Evolutionary conservation across 2,888 invertebrate species (phyloP), one percentile per base, ranked within the genome.

Genomic region (Ganaspis brasiliensis): DNA sequence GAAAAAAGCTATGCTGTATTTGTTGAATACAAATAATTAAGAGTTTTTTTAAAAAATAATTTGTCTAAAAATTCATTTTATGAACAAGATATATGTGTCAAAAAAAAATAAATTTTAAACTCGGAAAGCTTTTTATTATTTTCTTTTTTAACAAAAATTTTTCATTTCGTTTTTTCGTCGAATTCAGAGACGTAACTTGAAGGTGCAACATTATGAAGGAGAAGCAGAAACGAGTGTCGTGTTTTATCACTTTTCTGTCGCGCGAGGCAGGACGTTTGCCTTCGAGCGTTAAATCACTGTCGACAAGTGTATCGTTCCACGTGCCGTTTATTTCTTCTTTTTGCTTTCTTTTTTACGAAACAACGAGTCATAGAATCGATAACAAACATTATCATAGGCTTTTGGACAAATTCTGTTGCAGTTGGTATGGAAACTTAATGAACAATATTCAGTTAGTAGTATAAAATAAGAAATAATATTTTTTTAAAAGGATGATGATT

Each of bases 231-330:
- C 24, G 67, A 67, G 67, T 10, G 24, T 45, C 40, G 45, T 40
- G 45, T 67, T 67, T 67, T 67, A 67, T 67, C 67, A 67, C 45
- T 45, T 67, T 67, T 8, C 26, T 24, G 45, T 24, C 67, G 45
- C 40, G 67, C 45, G 67, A n/a, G 45, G 26, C 45, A 49, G 67
- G 67, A 67, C 67, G 67, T 40, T 67, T 67, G 24, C 67, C 67
- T 21, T 49, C 45, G 24, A 45, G 67, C 67, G 67, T 67, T 67
- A 67, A 67, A 67, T 67, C 67, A 67, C 67, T 67, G 67, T 45
- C 45, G 24, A 67, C 67, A 4, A 67, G 45, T 49, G 45, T 45
- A 67, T 67, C 67, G 67, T 67, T 67, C 45, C 63, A 12, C 40
- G 67, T 45, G 45, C 21, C 3, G 45, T 67, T 67, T 67, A 67